phyloP scores from a whole-genome alignment of 2,797 vertebrate genomes.

The Psittacula derbiana region DNA sequence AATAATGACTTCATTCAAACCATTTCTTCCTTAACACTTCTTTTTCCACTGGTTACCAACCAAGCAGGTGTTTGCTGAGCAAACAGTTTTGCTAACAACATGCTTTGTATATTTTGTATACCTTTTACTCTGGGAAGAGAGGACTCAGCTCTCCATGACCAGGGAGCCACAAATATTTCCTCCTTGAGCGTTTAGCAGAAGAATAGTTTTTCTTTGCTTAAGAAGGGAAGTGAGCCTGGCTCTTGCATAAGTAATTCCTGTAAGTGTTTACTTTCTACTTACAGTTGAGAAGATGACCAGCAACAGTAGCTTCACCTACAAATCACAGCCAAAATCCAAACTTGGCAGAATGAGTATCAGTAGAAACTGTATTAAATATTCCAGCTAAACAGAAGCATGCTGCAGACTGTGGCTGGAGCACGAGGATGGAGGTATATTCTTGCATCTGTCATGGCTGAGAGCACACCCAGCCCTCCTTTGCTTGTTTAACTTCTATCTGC shows the following conservation, averaged over 20 bases:
- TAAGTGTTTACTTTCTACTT: constrained; percentile 57
- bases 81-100: background rate
- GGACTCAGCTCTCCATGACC: background rate
- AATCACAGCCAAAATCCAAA: constrained; percentile 20
- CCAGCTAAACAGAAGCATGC: background rate
- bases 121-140: background rate
- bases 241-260: constrained; percentile 62
- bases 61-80: constrained; percentile 17
- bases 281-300: constrained; percentile 21
- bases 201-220: background rate
- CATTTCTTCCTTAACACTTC: background rate
- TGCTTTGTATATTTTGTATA: background rate
- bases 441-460: background rate
- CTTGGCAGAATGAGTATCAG: background rate
- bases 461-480: background rate
- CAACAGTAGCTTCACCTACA: constrained; percentile 51
- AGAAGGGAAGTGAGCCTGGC: constrained; percentile 55
- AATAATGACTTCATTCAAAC: background rate
- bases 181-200: background rate
- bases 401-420: background rate
- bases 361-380: background rate
- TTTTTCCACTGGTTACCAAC: background rate
- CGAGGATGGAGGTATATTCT: background rate
- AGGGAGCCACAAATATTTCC: constrained; percentile 5
- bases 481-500: background rate